Evolutionary conservation across 2,888 invertebrate species (phyloP), one percentile per base, ranked within the genome.

Genomic region (Drosophila austrosaltans): DNA sequence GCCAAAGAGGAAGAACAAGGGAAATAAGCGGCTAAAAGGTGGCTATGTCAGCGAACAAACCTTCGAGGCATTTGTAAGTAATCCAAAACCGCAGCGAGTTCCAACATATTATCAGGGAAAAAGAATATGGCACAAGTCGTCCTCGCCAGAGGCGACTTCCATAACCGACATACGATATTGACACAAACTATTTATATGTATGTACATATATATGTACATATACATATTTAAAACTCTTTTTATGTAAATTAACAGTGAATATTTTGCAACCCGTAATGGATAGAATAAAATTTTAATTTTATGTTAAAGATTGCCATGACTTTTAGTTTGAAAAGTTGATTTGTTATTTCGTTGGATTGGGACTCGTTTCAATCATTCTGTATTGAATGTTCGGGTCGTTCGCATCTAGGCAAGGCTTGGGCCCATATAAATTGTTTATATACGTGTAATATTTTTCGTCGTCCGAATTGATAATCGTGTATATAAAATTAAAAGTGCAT

Each of bases 371-470:
- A 2, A 5, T 67, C 79, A 83, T 67, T 77, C 76, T 82, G 83
- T 81, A 79, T 79, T 82, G 76, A 75, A 72, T 74, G 68, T 85
- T 83, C 73, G 69, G 71, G 72, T 77, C 69, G 83, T 72, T 74
- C 73, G 74, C 68, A 73, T 75, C 70, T 63, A 69, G 86, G 81
- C 72, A 69, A 66, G 48, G 48, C 48, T 16, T 53, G 62, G 69
- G 68, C 40, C 58, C 53, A 32, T 72, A 69, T 44, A 85, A 83
- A 77, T 85, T 82, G 53, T 58, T 48, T 48, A 56, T 57, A 48
- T 66, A 61, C 59, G 42, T 76, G 79, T 75, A 63, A 73, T 36
- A 60, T 69, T 63, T 68, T 56, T 68, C 42, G 63, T 48, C 22
- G 48, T 70, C 57, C 39, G 53, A 40, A 42, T 64, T 60, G 25